phyloP scores from a whole-genome alignment of 2,888 invertebrate genomes.

The Caenorhabditis zanzibari region DNA sequence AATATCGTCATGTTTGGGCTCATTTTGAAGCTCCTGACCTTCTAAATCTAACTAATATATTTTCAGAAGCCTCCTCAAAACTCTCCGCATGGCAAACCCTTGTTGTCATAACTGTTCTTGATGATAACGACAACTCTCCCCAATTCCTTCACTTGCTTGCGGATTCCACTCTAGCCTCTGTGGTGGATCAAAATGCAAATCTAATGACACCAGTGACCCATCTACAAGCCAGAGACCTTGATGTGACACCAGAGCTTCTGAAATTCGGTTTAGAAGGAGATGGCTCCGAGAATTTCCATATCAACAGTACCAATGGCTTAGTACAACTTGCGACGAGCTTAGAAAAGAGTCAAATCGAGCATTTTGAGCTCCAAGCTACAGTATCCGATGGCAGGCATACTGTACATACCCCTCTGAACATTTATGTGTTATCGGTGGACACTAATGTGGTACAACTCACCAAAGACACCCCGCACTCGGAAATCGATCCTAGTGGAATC shows the following conservation, averaged over 20 bases:
- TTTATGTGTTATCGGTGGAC: slow-evolving; percentile 77
- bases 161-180: slow-evolving; percentile 73
- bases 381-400: slow-evolving; percentile 76
- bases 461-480: slow-evolving; percentile 66
- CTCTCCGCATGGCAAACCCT: slow-evolving; percentile 77
- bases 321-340: slow-evolving; percentile 70
- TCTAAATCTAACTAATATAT: background rate
- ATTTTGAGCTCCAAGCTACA: slow-evolving; percentile 71
- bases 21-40: background rate
- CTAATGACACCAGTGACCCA: slow-evolving; percentile 69
- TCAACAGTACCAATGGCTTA: slow-evolving; percentile 75
- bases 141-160: slow-evolving; percentile 71
- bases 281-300: slow-evolving; percentile 69
- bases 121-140: slow-evolving; percentile 82
- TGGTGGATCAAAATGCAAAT: slow-evolving; percentile 77
- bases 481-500: slow-evolving; percentile 72
- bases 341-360: slow-evolving; percentile 53
- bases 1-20: background rate
- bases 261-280: slow-evolving; percentile 66
- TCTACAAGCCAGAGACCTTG: slow-evolving; percentile 77
- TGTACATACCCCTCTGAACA: slow-evolving; percentile 72
- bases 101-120: slow-evolving; percentile 77
- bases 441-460: slow-evolving; percentile 78
- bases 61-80: slow-evolving; percentile 74
- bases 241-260: slow-evolving; percentile 64